Conservation (phyloP, 2,113 vertebrate genomes). For the Oryzias woworae region DNA sequence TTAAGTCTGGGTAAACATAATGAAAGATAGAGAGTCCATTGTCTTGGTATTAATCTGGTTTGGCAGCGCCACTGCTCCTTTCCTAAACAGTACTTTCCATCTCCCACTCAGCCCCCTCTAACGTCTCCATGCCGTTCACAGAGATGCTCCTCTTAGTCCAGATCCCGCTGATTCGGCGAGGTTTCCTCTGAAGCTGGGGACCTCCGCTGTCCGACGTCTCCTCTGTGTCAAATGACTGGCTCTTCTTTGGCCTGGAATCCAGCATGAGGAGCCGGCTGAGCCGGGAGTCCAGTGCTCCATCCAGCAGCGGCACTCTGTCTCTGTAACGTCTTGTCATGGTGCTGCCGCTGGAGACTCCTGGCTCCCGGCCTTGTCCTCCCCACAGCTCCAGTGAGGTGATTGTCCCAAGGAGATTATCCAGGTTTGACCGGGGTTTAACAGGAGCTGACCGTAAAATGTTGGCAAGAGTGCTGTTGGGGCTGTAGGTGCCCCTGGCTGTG, state of each 20-base stretch:
- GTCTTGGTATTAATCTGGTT: too few relatives aligned
- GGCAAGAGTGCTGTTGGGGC: slow-evolving; percentile 63
- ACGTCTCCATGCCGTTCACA: slow-evolving; percentile 93
- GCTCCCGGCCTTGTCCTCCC: slow-evolving; percentile 80
- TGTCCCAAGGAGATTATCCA: slow-evolving; percentile 94
- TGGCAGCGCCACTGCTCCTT: neutral
- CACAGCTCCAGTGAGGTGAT: slow-evolving; percentile 93
- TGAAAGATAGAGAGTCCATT: too few relatives aligned
- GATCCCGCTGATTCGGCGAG: slow-evolving; percentile 91
- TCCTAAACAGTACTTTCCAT: slow-evolving; percentile 95
- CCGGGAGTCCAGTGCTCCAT: slow-evolving; percentile 63
- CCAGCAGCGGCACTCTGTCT: slow-evolving; percentile 94
- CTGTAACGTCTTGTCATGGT: slow-evolving; percentile 67
- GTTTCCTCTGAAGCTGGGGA: slow-evolving; percentile 81
- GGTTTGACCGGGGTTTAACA: slow-evolving; percentile 78
- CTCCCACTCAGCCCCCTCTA: slow-evolving; percentile 93
- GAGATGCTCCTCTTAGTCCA: slow-evolving; percentile 99
- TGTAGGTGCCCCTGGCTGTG: slow-evolving; percentile 84
- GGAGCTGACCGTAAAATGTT: too few relatives aligned
- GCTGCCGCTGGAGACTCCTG: slow-evolving; percentile 30
- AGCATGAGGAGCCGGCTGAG: too few relatives aligned
- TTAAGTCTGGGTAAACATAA: too few relatives aligned
- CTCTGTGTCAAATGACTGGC: slow-evolving; percentile 97
- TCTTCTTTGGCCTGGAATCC: slow-evolving; percentile 86
- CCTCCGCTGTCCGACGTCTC: slow-evolving; percentile 79